phyloP scores from a whole-genome alignment of 2,888 invertebrate genomes.

The Sminthurinus aureus region DNA sequence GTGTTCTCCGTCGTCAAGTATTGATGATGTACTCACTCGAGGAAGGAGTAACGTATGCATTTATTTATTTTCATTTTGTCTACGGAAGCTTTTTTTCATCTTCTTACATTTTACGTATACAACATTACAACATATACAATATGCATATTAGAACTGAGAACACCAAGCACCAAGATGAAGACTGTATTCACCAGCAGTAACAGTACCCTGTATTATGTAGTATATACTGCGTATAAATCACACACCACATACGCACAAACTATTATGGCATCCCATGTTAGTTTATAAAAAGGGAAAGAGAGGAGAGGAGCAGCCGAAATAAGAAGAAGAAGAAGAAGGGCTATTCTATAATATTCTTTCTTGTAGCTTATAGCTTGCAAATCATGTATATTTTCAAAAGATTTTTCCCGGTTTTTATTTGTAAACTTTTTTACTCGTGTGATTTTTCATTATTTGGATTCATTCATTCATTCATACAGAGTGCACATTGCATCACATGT shows the following conservation, averaged over 20 bases:
- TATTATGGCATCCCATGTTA: slow-evolving; percentile 23
- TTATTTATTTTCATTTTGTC: slow-evolving; percentile 39
- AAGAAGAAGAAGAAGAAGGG: slow-evolving; percentile 5
- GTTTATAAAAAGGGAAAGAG: slow-evolving; percentile 8
- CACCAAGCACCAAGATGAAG: neutral
- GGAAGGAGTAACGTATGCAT: slow-evolving; percentile 35
- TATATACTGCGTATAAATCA: no score
- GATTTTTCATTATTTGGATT: no score
- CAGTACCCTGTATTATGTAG: neutral
- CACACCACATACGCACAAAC: no score
- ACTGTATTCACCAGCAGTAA: neutral
- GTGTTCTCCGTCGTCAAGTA: slow-evolving; percentile 26
- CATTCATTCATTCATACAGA: no score
- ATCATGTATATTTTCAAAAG: slow-evolving; percentile 36
- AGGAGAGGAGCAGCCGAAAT: neutral
- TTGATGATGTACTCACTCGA: slow-evolving; percentile 28
- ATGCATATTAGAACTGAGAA: no score
- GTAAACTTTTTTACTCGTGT: no score
- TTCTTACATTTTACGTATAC: no score
- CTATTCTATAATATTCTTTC: no score
- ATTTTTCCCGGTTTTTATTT: slow-evolving; percentile 22
- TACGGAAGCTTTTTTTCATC: neutral
- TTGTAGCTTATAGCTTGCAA: no score
- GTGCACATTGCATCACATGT: no score
- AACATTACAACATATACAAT: no score